A percentile compares a stretch with the other conserved stretches of the same genome.
These are phyloP conservation scores for Okapia johnstoni DNA, from an alignment of 2,113 vertebrate species.

Conservation along the genomic window DNA sequence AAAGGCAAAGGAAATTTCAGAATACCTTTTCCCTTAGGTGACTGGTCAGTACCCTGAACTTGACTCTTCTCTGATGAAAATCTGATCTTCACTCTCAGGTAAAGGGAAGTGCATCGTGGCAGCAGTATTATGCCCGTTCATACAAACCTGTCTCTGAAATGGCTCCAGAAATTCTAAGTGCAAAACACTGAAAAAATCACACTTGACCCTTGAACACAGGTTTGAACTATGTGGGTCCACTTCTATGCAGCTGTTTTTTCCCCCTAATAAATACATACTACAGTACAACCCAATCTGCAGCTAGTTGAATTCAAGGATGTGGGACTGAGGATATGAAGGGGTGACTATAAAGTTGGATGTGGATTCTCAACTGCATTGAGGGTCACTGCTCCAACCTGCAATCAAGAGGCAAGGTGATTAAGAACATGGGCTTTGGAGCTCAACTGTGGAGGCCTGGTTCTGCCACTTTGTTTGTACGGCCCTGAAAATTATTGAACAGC, in stretches of 20 bases:
- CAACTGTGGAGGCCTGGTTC: neutral
- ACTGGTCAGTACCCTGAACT: neutral
- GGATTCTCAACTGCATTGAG: neutral
- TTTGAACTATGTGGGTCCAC: neutral
- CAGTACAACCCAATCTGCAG: no score
- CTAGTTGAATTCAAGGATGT: neutral
- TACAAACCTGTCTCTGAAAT: neutral
- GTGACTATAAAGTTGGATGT: neutral
- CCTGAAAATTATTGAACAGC: neutral
- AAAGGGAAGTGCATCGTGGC: neutral
- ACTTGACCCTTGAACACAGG: neutral
- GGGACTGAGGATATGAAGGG: neutral
- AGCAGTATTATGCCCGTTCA: neutral
- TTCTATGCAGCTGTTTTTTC: neutral
- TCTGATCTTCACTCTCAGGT: neutral
- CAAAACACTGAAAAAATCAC: neutral
- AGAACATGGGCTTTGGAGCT: neutral
- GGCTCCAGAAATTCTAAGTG: neutral
- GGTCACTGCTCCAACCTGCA: neutral
- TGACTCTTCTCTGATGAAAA: neutral
- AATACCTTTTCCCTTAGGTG: constrained; percentile 50
- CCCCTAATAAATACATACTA: neutral
- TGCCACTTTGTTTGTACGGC: neutral
- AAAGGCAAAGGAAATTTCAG: neutral
- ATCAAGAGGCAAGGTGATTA: neutral